Base-by-base conservation (phyloP, 2,888 invertebrate species). In the Proisotoma minuta region DNA sequence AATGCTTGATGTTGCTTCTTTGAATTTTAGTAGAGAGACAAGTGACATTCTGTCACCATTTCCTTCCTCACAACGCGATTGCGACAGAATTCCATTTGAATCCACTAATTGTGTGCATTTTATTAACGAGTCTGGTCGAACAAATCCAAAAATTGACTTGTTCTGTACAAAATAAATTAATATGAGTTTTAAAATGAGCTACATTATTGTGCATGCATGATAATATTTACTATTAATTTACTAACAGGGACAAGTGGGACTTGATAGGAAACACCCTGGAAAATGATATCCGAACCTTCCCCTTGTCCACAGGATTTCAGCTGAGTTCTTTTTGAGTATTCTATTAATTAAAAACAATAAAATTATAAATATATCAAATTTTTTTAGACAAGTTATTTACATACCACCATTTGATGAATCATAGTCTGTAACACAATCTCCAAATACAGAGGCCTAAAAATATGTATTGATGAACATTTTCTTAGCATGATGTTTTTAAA, bases 261-360 rank as follows among this genome's bases (percentile, higher is more conserved):
- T 15, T 29, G 18, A 43, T 63, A 63, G 4, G 56, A 47, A 15
- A 63, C 52, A 2, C 63, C 63, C n/a, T 50, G 29, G 2, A 28
- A 54, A 1, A 49, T 47, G 2, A 28, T n/a, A 2, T 53, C 23
- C 39, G 59, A 57, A 15, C 56, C 40, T n/a, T 54, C 43, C 20
- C 52, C 34, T 29, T 58, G 39, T 5, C 43, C 40, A 26, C 66
- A 66, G 1, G 54, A 26, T 15, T 48, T 43, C 20, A 51, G 20
- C 10, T 56, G 18, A 12, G 60, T 58, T 23, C 10, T 22, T 48
- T 63, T 66, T 4, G 22, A 27, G 28, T 60, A 63, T 0, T 50
- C 54, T 43, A 40, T 43, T 23, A 40, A 51, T 12, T 50, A 23
- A 4, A 43, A 43, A n/a, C 18, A 51, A 24, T 12, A 27, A 28